Evolutionary conservation across 2,888 invertebrate species (phyloP), one percentile per base, ranked within the genome.

Genomic region (Trissolcus japonicus): DNA sequence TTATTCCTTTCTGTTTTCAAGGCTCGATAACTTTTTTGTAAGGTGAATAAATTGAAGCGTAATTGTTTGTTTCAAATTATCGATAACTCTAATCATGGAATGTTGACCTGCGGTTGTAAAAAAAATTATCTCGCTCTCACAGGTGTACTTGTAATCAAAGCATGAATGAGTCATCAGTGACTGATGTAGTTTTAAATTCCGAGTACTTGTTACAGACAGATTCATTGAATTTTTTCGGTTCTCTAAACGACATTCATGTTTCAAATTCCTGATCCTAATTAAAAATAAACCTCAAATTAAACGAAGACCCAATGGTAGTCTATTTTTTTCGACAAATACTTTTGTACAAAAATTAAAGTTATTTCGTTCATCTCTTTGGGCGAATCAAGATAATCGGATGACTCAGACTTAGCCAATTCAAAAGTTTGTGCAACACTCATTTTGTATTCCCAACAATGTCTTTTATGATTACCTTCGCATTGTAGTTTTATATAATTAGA

Each of bases 91-190:
- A 60, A 29, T 54, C 46, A n/a, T n/a, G 41, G 56, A 46, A 9
- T 66, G 17, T 56, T 66, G 65, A 66, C 65, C 65, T 25, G 65
- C 13, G 14, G 25, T 65, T 17, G 17, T 29, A 11, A 35, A 35
- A 35, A 35, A 11, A 35, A 25, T 19, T 14, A 25, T 16, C 29
- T 29, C 29, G 40, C 51, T 53, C 51, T 40, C 17, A 54, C 43
- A 60, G 25, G 48, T 54, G 25, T 48, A 48, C 9, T n/a, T 54
- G 46, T 51, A 68, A 68, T 68, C 68, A 60, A 61, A 60, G 46
- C 6, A 46, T 11, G 48, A 41, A 35, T 68, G 68, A 60, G 11
- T 68, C 68, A 68, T 40, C 16, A 16, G 40, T 68, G 46, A 61
- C 60, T 68, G 60, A 35, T 11, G 35, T 35, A 35, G 54, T n/a